These are phyloP conservation scores for Zaprionus obscuricornis DNA, from an alignment of 2,888 invertebrate species.

Conservation along the genomic window DNA sequence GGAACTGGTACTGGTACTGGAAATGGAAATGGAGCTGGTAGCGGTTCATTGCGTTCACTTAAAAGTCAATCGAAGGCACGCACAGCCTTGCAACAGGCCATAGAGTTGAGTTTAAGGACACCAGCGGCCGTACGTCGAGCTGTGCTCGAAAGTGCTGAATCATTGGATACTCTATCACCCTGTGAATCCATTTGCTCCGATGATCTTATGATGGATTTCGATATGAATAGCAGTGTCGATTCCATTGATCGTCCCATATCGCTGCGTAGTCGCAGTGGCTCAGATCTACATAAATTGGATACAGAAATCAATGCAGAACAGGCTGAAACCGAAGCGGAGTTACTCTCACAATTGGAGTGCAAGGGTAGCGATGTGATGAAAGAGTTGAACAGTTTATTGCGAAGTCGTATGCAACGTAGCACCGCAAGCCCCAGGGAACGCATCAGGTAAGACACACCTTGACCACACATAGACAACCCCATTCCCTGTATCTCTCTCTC, in stretches of 20 bases:
- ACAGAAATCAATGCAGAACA: slow-evolving; percentile 42
- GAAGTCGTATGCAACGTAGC: slow-evolving; percentile 77
- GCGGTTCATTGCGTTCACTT: slow-evolving; percentile 76
- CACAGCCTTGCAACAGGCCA: slow-evolving; percentile 82
- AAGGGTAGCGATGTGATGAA: slow-evolving; percentile 85
- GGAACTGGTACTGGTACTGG: no score
- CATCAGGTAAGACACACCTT: slow-evolving; percentile 76
- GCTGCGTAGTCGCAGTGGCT: slow-evolving; percentile 82
- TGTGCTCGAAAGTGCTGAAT: slow-evolving; percentile 87
- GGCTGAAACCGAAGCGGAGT: slow-evolving; percentile 83
- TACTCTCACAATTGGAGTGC: slow-evolving; percentile 84
- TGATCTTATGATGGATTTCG: slow-evolving; percentile 94
- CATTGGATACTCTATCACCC: slow-evolving; percentile 92
- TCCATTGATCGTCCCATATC: slow-evolving; percentile 82
- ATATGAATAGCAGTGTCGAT: slow-evolving; percentile 84
- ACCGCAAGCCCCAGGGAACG: slow-evolving; percentile 53
- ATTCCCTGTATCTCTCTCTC: not conserved
- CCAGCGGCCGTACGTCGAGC: slow-evolving; percentile 81
- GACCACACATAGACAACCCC: not conserved
- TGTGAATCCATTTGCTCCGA: slow-evolving; percentile 93
- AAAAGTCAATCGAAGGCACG: slow-evolving; percentile 79
- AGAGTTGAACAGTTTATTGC: slow-evolving; percentile 85
- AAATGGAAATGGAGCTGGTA: no score
- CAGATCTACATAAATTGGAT: slow-evolving; percentile 85
- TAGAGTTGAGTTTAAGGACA: slow-evolving; percentile 82